Base-by-base conservation (phyloP, 2,888 invertebrate species). In the Meta bourneti region DNA sequence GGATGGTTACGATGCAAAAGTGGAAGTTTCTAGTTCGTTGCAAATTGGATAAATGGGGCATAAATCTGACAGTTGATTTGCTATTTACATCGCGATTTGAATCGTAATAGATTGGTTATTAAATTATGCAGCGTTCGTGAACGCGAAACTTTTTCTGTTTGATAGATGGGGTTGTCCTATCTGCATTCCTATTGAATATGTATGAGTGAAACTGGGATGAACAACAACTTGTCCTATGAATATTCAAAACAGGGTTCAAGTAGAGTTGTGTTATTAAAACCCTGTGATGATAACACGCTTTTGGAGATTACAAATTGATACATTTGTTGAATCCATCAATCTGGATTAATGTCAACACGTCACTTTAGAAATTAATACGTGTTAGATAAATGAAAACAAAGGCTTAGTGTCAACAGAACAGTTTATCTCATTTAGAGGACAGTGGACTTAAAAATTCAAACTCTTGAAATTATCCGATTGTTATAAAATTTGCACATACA, bases 31-130 rank as follows among this genome's bases (percentile, higher is more conserved):
- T 52, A 19, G 34, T 19, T 72, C 20, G 16, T 48, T 61, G 74
- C 16, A 52, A 84, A 75, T 61, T 72, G 52, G 84, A 84, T 84
- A 84, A 84, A 48, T 84, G 48, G 82, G 20, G 52, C 82, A 48
- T 48, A 19, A 71, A 82, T 49, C 74, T 16, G 34, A 16, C 20
- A 78, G 20, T 84, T 51, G 74, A 52, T 75, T n/a, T 5, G 16
- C 16, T 51, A n/a, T 72, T 84, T 84, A n/a, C 16, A n/a, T 19
- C 16, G 13, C 16, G 13, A 83, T 74, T 20, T 16, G 51, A 82
- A 54, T 61, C n/a, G 48, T 82, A 51, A 34, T 74, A 54, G 52
- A 13, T 74, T 52, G 34, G 20, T 75, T 48, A 82, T 34, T 34
- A 84, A 52, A 84, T 20, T 48, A 75, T 84, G 4, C 19, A 51